Base-by-base conservation (phyloP, 2,113 vertebrate genomes). In the Myodes glareolus region DNA sequence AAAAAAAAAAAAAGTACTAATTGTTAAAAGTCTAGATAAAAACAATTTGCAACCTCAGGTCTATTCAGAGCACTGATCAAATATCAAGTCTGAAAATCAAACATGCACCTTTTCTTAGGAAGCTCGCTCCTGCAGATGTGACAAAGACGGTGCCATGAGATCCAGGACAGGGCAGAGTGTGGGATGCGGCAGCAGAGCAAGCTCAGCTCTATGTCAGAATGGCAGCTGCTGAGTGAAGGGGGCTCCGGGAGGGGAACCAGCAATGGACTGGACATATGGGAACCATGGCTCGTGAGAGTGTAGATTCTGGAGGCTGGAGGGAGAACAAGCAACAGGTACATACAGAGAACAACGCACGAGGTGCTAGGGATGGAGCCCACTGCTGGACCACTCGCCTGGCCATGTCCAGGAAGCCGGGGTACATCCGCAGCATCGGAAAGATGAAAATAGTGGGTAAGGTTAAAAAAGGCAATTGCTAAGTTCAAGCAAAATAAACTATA, bases 401-500 rank as follows among this genome's bases (percentile, higher is more conserved):
- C n/a, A 61, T 42, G 25, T 42, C 3, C 36, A 50, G 33, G 42
- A 42, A 47, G 25, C 84, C 36, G 39, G 65, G 33, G n/a, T 52
- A 36, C 1, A 27, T 8, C 33, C 86, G 33, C 7, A 72, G 55
- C 36, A 42, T 0, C 6, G n/a, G 78, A 84, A 72, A 81, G 33
- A 58, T 29, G 42, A 29, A 55, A 91, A 91, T 27, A 85, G 27
- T 31, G 73, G 39, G 47, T 58, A 77, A 93, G 61, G 36, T 84
- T 7, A 84, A 5, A 78, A 84, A 96, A 88, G 36, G 47, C 58
- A 93, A 93, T 25, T 65, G 76, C 63, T 70, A 93, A 88, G 33
- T 80, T 95, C 65, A 75, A 85, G 68, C 61, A 92, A 95, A 88
- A 92, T 65, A 91, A 93, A 77, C 19, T 33, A 55, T 39, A 23